Conservation (phyloP, 2,888 invertebrate genomes). For the Drosophila rubida region DNA sequence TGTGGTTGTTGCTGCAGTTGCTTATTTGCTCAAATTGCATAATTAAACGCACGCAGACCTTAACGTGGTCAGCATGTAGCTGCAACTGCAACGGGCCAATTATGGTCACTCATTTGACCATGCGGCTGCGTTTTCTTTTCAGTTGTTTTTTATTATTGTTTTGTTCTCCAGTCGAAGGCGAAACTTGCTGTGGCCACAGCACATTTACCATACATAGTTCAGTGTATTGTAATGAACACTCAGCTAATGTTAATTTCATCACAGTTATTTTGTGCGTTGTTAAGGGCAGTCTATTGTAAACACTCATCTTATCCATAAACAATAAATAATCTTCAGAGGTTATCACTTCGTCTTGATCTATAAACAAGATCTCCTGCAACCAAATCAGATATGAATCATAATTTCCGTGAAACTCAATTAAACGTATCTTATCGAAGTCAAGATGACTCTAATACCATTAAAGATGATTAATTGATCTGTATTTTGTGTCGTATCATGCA, state of each 20-base stretch:
- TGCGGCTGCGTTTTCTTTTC: constrained; percentile 59
- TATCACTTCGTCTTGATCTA: not conserved
- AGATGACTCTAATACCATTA: not conserved
- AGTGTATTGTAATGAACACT: not conserved
- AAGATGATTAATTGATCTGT: not conserved
- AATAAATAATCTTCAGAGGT: not conserved
- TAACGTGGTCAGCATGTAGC: constrained; percentile 44
- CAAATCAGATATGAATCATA: not conserved
- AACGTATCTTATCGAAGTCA: not conserved
- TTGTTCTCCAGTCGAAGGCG: constrained; percentile 56
- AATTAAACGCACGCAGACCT: constrained; percentile 80
- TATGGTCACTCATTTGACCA: constrained; percentile 66
- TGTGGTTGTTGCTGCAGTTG: constrained; percentile 27
- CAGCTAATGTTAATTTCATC: not conserved
- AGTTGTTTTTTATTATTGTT: constrained; percentile 13
- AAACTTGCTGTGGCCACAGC: constrained; percentile 51
- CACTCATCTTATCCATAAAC: not conserved
- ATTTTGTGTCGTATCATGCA: not conserved
- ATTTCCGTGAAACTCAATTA: not conserved
- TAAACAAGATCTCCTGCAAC: not conserved
- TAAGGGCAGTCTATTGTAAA: not conserved
- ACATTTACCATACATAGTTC: not conserved
- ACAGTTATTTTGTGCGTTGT: not conserved
- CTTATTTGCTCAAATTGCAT: constrained; percentile 78
- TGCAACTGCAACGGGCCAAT: constrained; percentile 59